A percentile compares a stretch with the other conserved stretches of the same genome.
Conservation (phyloP, 2,888 invertebrate genomes). For the Hermaeophaga mercurialis region DNA sequence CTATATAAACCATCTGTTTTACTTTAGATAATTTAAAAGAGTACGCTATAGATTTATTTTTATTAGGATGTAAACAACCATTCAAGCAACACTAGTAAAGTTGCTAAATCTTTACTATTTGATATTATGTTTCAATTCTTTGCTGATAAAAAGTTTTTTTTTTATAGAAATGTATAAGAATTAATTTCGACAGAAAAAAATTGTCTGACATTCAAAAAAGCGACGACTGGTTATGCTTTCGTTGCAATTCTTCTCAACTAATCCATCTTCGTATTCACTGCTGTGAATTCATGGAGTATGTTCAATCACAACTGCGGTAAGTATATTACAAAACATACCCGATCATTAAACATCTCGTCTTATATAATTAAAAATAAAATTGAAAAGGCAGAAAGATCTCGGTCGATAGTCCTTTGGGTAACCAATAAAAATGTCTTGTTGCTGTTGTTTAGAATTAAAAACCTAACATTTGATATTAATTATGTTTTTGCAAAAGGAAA, state of each 20-base stretch:
- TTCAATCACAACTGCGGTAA: slow-evolving; percentile 66
- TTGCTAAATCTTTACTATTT: too few species aligned
- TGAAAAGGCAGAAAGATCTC: too few species aligned
- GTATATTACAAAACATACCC: slow-evolving; percentile 29
- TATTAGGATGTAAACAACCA: too few species aligned
- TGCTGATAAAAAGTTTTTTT: background rate
- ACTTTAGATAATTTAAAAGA: too few species aligned
- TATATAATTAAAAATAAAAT: too few species aligned
- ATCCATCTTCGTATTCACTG: slow-evolving; percentile 71
- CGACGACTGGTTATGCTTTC: slow-evolving; percentile 82
- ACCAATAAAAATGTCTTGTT: too few species aligned
- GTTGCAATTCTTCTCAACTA: slow-evolving; percentile 70
- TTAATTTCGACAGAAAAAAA: slow-evolving; percentile 70
- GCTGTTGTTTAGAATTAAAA: background rate
- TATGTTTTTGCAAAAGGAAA: background rate
- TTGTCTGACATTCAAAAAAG: slow-evolving; percentile 74
- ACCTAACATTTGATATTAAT: background rate
- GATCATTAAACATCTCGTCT: too few species aligned
- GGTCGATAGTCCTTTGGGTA: too few species aligned
- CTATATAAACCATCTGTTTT: too few species aligned
- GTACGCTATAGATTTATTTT: too few species aligned
- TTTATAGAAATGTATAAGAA: slow-evolving; percentile 74
- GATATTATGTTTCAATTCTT: too few species aligned
- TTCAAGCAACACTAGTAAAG: too few species aligned
- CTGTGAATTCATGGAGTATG: slow-evolving; percentile 73